Evolutionary conservation across 1,140 invertebrate species (phyloP).

Genomic region (Holotrichia oblita): DNA sequence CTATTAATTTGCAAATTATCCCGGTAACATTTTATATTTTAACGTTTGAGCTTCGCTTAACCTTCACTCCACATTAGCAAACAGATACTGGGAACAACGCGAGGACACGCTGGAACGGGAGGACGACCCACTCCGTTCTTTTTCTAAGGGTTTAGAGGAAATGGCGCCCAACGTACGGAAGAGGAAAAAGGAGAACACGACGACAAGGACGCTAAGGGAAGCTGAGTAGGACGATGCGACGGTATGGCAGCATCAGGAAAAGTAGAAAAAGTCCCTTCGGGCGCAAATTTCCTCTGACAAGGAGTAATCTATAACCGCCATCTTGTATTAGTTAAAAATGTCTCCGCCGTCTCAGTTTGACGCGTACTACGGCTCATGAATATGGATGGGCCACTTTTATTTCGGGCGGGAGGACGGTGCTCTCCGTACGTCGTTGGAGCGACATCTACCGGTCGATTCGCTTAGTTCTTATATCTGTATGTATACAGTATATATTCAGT

Average conservation of each 20-base stretch:
- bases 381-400: constrained; percentile 46
- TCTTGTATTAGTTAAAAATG: constrained; percentile 48
- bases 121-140: too few species aligned
- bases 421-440: not conserved
- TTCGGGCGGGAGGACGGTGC: constrained; percentile 10
- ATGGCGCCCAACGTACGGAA: not conserved
- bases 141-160: too few species aligned
- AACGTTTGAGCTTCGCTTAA: too few species aligned
- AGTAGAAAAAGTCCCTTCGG: constrained; percentile 8
- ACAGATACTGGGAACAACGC: too few species aligned
- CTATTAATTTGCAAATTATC: too few species aligned
- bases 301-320: constrained; percentile 48
- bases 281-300: constrained; percentile 44
- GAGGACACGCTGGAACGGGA: too few species aligned
- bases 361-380: constrained; percentile 43
- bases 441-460: not conserved
- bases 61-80: too few species aligned
- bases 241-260: not conserved
- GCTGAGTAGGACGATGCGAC: not conserved
- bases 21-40: too few species aligned
- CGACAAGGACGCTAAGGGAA: not conserved
- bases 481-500: constrained; percentile 1
- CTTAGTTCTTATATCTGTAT: not conserved
- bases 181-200: not conserved
- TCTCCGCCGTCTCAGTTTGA: constrained; percentile 27